Evolutionary conservation across 2,888 invertebrate species (phyloP), one percentile per base, ranked within the genome.

Genomic region (Agriopis leucophaearia): DNA sequence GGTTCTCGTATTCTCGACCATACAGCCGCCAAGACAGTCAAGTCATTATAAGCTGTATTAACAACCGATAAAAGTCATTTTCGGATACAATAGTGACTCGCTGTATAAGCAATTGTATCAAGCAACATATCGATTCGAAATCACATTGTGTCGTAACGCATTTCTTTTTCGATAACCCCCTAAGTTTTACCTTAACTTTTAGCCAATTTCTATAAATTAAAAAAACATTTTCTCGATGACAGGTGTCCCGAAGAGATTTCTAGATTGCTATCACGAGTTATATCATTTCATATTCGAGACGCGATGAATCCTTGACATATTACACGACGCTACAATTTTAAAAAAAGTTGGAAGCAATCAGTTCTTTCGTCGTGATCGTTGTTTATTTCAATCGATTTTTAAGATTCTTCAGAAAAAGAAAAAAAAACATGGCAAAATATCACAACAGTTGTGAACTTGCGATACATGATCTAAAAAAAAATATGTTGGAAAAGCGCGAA

Each of bases 171-270:
- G 83, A 84, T 84, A 86, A 85, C 62, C 79, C 78, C 80, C 88
- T 89, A 89, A 85, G 73, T 82, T 80, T 85, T 84, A 85, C 78
- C 82, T 81, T 81, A 81, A 82, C 72, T 80, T 84, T 86, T 89
- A 89, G 88, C 90, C 91, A 90, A 90, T 90, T 64, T 86, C 82
- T 88, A 86, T 83, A 88, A 89, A 87, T 86, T 82, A 86, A 82
- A 86, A 81, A 82, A 78, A 81, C 70, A 81, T 83, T 88, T 88
- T 89, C 81, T 86, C 82, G 84, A 88, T 86, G 85, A 87, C 86
- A 84, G 82, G 80, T 82, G 81, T 83, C 80, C 79, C 80, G 79
- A 84, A 82, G 84, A 83, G 76, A 56, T 56, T 80, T 76, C 79
- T 81, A 82, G 79, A 81, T 81, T 81, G 80, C 78, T 77, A 78